Evolutionary conservation across 2,888 invertebrate species (phyloP).

Genomic region (Limenitis camilla): DNA sequence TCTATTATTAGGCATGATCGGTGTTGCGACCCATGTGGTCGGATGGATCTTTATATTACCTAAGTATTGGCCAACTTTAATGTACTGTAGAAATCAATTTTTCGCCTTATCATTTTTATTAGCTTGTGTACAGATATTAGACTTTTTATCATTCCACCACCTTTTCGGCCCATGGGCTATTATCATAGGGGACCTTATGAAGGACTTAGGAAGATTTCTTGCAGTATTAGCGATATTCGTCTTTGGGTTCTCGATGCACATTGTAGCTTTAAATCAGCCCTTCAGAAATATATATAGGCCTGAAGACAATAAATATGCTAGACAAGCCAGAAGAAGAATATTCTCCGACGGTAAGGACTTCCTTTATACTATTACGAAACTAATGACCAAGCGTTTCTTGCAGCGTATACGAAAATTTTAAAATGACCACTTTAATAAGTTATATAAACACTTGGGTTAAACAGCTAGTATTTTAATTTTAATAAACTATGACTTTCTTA

Average conservation of each 20-base stretch:
- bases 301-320: constrained; percentile 75
- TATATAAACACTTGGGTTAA: not conserved
- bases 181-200: constrained; percentile 96
- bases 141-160: constrained; percentile 98
- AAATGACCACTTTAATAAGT: too few species aligned
- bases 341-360: constrained; percentile 83
- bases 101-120: constrained; percentile 95
- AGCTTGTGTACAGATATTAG: constrained; percentile 97
- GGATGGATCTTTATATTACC: constrained; percentile 81
- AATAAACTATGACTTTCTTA: not conserved
- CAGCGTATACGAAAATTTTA: not conserved
- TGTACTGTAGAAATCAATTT: constrained; percentile 97
- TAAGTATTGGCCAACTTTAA: constrained; percentile 86
- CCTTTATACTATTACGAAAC: constrained; percentile 20
- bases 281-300: constrained; percentile 81
- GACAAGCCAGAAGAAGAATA: constrained; percentile 67
- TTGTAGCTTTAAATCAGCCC: constrained; percentile 96
- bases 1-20: constrained; percentile 90
- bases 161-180: constrained; percentile 99
- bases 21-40: constrained; percentile 90
- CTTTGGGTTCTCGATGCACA: constrained; percentile 98
- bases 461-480: not conserved
- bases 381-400: not conserved
- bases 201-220: constrained; percentile 95
- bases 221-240: constrained; percentile 98